Percentiles rank a stretch among this genome's conserved stretches.
phyloP scores from a whole-genome alignment of 2,888 invertebrate genomes.

The Monoplex corrugatus region DNA sequence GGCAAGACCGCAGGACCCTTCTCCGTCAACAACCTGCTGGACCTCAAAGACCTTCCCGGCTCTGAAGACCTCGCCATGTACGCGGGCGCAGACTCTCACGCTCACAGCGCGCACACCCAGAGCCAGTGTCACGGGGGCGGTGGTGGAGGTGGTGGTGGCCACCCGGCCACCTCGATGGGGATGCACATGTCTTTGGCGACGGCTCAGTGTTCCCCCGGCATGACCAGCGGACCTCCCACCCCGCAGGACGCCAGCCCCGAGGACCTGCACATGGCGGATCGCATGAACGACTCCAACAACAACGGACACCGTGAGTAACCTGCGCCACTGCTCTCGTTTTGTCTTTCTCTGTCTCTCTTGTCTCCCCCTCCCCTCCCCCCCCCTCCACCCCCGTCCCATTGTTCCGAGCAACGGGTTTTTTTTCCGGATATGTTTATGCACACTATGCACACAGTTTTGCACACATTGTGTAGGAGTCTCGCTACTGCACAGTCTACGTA shows the following conservation, averaged over 20 bases:
- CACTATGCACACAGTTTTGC: too few relatives aligned
- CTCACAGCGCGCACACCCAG: not conserved
- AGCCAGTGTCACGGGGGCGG: not conserved
- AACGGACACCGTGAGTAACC: slow-evolving; percentile 32
- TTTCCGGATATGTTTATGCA: too few relatives aligned
- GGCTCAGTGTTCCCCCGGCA: slow-evolving; percentile 34
- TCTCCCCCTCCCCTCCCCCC: too few relatives aligned
- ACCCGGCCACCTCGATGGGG: slow-evolving; percentile 2
- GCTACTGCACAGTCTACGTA: too few relatives aligned
- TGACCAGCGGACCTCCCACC: slow-evolving; percentile 41
- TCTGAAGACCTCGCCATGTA: slow-evolving; percentile 43
- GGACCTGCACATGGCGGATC: slow-evolving; percentile 42
- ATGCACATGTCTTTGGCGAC: slow-evolving; percentile 37
- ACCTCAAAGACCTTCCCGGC: slow-evolving; percentile 44
- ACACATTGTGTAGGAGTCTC: too few relatives aligned
- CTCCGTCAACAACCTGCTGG: slow-evolving; percentile 53
- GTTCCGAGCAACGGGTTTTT: too few relatives aligned
- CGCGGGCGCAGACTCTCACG: slow-evolving; percentile 35
- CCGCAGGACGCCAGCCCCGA: slow-evolving; percentile 45
- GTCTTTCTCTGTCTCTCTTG: not conserved
- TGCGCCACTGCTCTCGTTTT: too few relatives aligned
- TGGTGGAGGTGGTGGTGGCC: not conserved
- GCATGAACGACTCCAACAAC: slow-evolving; percentile 10
- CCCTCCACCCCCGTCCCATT: too few relatives aligned
- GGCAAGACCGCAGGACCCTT: slow-evolving; percentile 40